These are phyloP conservation scores for Mythimna pallens DNA, from an alignment of 2,888 invertebrate species.

Conservation along the genomic window DNA sequence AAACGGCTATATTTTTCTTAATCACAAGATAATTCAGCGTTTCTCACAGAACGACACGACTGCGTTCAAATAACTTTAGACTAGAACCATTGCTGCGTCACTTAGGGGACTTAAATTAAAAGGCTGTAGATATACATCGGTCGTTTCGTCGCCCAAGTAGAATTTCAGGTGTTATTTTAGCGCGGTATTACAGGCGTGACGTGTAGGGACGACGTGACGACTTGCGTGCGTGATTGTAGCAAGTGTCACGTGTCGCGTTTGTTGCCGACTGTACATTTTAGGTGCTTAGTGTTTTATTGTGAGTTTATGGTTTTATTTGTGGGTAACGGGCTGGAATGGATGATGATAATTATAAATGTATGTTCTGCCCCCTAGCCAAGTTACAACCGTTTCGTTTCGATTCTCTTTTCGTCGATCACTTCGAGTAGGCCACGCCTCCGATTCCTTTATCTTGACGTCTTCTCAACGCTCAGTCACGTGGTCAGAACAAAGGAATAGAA, in stretches of 20 bases:
- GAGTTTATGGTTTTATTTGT: constrained; percentile 24
- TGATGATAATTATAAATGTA: not conserved
- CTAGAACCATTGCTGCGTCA: constrained; percentile 43
- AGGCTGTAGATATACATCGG: constrained; percentile 77
- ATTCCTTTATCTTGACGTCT: too few species aligned
- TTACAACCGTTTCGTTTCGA: too few species aligned
- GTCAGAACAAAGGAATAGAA: too few species aligned
- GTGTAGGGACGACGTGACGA: constrained; percentile 72
- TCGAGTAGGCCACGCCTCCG: too few species aligned
- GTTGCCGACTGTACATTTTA: constrained; percentile 39
- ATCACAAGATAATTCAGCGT: not conserved
- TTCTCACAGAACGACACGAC: constrained; percentile 5
- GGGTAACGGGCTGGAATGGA: not conserved
- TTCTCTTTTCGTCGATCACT: too few species aligned
- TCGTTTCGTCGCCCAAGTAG: constrained; percentile 80
- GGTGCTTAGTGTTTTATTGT: constrained; percentile 37
- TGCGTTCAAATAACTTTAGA: constrained; percentile 46
- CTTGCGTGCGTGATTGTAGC: constrained; percentile 62
- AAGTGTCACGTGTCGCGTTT: constrained; percentile 44
- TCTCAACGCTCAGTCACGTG: too few species aligned
- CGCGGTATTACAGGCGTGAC: constrained; percentile 68
- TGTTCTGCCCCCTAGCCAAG: too few species aligned
- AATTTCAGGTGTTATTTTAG: constrained; percentile 80
- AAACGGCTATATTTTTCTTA: not conserved
- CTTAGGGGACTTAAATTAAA: constrained; percentile 78